Percentiles rank a stretch among this genome's conserved stretches.
These are phyloP conservation scores for Philotrypesis tridentata DNA, from an alignment of 1,140 invertebrate genomes.

Conservation along the genomic window DNA sequence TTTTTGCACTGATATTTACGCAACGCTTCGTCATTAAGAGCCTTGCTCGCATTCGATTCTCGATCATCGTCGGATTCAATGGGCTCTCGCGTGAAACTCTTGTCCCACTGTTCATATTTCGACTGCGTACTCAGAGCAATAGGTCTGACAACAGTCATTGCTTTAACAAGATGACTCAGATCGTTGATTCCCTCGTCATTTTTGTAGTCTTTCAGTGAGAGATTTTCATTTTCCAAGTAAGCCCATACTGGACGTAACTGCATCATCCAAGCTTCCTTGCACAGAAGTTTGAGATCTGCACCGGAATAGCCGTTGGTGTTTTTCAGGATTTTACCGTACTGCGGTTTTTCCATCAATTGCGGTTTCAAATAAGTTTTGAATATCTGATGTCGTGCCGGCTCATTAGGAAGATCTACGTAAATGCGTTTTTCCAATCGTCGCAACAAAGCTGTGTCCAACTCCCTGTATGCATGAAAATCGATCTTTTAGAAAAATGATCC, in stretches of 20 bases:
- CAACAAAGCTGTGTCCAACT: constrained; percentile 90
- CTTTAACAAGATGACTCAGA: constrained; percentile 53
- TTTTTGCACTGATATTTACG: neutral
- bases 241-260: constrained; percentile 71
- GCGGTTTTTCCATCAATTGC: constrained; percentile 63
- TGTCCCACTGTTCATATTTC: constrained; percentile 64
- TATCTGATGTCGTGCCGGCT: constrained; percentile 78
- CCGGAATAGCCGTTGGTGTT: constrained; percentile 88
- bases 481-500: neutral
- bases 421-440: constrained; percentile 92
- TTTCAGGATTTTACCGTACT: constrained; percentile 76
- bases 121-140: constrained; percentile 53
- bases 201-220: constrained; percentile 53
- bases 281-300: constrained; percentile 90
- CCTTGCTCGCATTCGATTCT: neutral
- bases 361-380: constrained; percentile 75
- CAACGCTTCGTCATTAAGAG: neutral
- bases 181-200: constrained; percentile 55
- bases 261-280: constrained; percentile 89
- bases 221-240: constrained; percentile 57
- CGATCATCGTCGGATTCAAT: neutral
- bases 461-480: constrained; percentile 76
- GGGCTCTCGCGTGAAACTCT: constrained; percentile 42
- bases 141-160: constrained; percentile 58
- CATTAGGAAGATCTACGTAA: constrained; percentile 84